phyloP scores from a whole-genome alignment of 2,797 vertebrate genomes.

The Leucoraja ocellata region DNA sequence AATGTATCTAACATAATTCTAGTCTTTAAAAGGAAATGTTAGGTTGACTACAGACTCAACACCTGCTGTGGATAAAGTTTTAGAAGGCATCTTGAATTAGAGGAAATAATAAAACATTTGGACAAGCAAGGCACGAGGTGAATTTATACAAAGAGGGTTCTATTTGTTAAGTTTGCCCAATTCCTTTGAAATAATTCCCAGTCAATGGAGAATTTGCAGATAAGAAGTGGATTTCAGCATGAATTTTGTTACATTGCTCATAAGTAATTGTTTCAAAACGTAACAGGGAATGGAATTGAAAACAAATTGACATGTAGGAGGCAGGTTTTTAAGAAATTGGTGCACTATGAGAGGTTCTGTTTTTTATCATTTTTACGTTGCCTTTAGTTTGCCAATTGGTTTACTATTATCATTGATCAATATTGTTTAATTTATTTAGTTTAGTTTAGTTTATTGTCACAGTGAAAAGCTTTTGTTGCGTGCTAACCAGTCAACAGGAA shows the following conservation, averaged over 20 bases:
- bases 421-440: not conserved
- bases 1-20: not conserved
- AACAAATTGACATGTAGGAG: not conserved
- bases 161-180: not conserved
- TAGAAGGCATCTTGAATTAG: not conserved
- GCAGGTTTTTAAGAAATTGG: not conserved
- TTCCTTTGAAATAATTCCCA: not conserved
- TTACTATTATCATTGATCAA: not conserved
- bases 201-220: not conserved
- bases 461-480: no score
- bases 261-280: not conserved
- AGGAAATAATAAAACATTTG: not conserved
- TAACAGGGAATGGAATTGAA: not conserved
- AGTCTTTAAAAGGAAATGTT: not conserved
- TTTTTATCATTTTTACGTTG: not conserved
- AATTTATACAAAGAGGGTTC: not conserved
- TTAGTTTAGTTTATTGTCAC: no score
- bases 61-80: not conserved
- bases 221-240: not conserved
- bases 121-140: no score
- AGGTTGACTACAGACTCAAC: not conserved
- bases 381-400: not conserved
- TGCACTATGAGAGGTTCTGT: not conserved
- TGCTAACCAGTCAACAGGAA: no score
- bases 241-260: not conserved